Evolutionary conservation across 2,797 vertebrate species (phyloP).

Genomic region (Telmatherina bonti): DNA sequence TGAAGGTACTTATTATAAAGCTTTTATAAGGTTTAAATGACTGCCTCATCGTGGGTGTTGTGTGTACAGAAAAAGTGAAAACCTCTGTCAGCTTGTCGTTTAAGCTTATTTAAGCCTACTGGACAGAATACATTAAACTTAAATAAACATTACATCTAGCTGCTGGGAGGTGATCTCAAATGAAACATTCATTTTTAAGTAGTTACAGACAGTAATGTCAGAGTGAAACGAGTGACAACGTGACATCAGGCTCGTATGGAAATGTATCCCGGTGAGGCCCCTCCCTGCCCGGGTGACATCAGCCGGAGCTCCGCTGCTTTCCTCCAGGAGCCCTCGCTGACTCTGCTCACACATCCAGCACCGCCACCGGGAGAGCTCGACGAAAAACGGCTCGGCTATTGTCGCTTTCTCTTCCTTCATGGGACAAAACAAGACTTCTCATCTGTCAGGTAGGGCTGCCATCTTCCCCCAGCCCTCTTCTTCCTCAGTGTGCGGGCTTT

Average conservation of each 20-base stretch:
- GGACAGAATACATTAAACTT: no score
- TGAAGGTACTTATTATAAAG: no score
- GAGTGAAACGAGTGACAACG: background rate
- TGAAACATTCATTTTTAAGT: background rate
- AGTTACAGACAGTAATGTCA: background rate
- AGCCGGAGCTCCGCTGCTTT: conserved; percentile 52
- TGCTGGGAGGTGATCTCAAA: no score
- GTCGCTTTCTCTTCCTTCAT: conserved; percentile 2
- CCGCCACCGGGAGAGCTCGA: conserved; percentile 27
- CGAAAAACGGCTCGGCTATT: conserved; percentile 3
- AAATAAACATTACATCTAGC: no score
- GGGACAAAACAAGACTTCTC: conserved; percentile 4
- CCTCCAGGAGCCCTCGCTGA: conserved; percentile 40
- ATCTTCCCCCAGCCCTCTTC: background rate
- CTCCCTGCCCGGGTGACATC: conserved; percentile 70
- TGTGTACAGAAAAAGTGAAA: no score
- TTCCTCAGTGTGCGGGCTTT: background rate
- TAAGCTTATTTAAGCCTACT: no score
- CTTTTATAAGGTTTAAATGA: no score
- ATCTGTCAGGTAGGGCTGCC: conserved; percentile 39
- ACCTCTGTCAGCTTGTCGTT: no score
- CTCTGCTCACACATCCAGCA: conserved; percentile 27
- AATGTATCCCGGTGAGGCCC: conserved; percentile 41
- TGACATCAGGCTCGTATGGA: conserved; percentile 55
- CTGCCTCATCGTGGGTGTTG: no score